Percentiles rank a stretch among this genome's conserved stretches.
phyloP scores from a whole-genome alignment of 2,888 invertebrate species.

The Aphodius sticticus region DNA sequence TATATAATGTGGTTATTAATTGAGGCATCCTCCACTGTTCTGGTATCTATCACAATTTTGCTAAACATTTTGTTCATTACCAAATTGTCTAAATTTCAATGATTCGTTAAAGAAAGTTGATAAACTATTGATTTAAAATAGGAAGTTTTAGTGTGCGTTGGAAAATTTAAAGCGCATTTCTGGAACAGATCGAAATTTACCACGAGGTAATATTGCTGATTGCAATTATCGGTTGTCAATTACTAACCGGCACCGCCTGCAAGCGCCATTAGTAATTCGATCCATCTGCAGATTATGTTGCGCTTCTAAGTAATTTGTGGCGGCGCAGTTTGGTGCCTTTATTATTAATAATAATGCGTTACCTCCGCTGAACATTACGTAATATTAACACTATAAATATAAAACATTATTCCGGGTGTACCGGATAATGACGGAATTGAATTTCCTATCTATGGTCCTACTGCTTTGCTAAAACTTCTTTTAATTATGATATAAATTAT shows the following conservation, averaged over 20 bases:
- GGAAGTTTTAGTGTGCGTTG: neutral
- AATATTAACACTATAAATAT: neutral
- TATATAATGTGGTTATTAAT: too few relatives aligned
- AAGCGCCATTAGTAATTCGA: neutral
- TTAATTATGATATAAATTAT: too few relatives aligned
- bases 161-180: neutral
- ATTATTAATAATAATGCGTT: neutral
- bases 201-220: neutral
- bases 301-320: constrained; percentile 4
- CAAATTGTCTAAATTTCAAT: too few relatives aligned
- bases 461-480: too few relatives aligned
- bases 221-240: neutral
- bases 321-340: neutral
- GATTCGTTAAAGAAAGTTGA: too few relatives aligned
- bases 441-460: too few relatives aligned
- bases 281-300: neutral
- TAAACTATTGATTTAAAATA: too few relatives aligned
- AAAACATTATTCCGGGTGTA: too few relatives aligned
- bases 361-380: neutral
- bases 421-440: too few relatives aligned
- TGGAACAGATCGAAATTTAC: neutral
- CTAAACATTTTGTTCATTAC: too few relatives aligned
- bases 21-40: too few relatives aligned
- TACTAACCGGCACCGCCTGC: neutral
- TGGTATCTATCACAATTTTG: too few relatives aligned